phyloP scores from a whole-genome alignment of 1,140 invertebrate genomes.

The Drosophila triauraria region DNA sequence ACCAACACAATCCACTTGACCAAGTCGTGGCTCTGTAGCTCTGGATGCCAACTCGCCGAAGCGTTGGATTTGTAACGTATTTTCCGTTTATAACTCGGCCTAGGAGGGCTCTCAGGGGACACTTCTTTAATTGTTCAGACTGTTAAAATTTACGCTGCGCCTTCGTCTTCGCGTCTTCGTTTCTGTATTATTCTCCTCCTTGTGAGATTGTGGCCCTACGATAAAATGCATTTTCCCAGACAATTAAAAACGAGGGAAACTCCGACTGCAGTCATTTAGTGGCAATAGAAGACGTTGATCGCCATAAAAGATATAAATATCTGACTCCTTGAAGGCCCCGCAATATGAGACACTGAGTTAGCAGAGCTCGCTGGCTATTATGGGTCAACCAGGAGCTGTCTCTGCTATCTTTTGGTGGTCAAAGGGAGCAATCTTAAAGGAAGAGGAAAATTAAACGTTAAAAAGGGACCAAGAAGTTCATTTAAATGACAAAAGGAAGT shows the following conservation, averaged over 20 bases:
- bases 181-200: constrained; percentile 18
- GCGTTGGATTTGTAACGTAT: constrained; percentile 79
- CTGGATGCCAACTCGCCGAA: constrained; percentile 49
- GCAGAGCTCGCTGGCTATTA: not conserved
- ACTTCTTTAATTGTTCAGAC: constrained; percentile 59
- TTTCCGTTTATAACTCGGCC: constrained; percentile 35
- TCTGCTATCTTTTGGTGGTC: not conserved
- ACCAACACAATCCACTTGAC: constrained; percentile 67
- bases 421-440: constrained; percentile 11
- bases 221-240: constrained; percentile 75
- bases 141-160: constrained; percentile 48
- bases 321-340: constrained; percentile 13
- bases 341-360: constrained; percentile 24
- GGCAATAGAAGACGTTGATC: constrained; percentile 37
- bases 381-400: constrained; percentile 26
- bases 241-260: constrained; percentile 63
- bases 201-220: constrained; percentile 50
- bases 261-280: constrained; percentile 36
- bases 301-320: constrained; percentile 36
- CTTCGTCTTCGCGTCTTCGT: constrained; percentile 18
- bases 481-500: constrained; percentile 1
- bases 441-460: not conserved
- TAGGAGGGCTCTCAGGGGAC: constrained; percentile 18
- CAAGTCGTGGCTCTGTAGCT: constrained; percentile 28
- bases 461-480: not conserved